These are phyloP conservation scores for Clitarchus hookeri DNA, from an alignment of 2,888 invertebrate genomes.

Conservation along the genomic window DNA sequence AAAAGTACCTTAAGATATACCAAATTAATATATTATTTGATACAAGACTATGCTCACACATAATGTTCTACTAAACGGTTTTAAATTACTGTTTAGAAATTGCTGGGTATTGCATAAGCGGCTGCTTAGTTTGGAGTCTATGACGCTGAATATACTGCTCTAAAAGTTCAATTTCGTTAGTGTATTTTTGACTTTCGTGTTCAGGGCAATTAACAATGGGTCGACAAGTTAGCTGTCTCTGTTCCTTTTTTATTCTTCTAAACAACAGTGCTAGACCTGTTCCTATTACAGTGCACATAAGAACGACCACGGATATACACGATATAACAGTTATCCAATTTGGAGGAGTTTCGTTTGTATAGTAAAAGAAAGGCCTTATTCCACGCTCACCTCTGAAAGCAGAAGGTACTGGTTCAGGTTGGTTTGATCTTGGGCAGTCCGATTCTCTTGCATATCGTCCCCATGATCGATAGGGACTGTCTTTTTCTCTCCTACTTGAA, in stretches of 20 bases:
- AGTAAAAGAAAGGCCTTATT: conserved; percentile 11
- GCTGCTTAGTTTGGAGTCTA: not conserved
- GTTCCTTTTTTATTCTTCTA: not conserved
- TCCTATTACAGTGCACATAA: conserved; percentile 16
- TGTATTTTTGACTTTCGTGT: not conserved
- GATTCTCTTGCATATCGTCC: conserved; percentile 72
- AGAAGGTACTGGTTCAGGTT: too few species aligned
- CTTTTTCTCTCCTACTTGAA: conserved; percentile 56
- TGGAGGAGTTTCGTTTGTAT: conserved; percentile 29
- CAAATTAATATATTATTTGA: too few species aligned
- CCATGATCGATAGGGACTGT: conserved; percentile 67
- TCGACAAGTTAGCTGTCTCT: not conserved
- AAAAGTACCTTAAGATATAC: too few species aligned
- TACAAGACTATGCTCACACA: too few species aligned
- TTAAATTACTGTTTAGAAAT: too few species aligned
- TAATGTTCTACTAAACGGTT: too few species aligned
- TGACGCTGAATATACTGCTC: not conserved
- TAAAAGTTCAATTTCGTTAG: not conserved
- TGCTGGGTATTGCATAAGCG: not conserved
- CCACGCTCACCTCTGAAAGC: too few species aligned
- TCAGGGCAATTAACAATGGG: not conserved
- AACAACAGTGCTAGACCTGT: not conserved
- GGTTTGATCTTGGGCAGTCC: conserved; percentile 54
- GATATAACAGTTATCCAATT: conserved; percentile 25
- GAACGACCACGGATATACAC: conserved; percentile 23